Conservation (phyloP, 2,888 invertebrate genomes). For the Carpatolechia fugitivella region DNA sequence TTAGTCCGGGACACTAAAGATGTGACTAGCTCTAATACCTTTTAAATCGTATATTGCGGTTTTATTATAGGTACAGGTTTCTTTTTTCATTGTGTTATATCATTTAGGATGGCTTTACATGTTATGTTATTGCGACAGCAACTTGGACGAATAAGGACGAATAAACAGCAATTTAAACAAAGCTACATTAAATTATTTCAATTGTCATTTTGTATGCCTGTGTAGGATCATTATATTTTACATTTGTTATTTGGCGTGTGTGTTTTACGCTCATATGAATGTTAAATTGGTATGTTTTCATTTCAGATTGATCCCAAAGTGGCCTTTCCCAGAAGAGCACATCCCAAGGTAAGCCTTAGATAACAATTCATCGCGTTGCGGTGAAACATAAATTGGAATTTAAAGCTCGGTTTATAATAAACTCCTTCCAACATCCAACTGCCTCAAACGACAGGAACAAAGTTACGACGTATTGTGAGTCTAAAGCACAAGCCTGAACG, state of each 20-base stretch:
- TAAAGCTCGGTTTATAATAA: conserved; percentile 56
- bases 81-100: too few species aligned
- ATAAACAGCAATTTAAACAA: too few species aligned
- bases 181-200: too few species aligned
- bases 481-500: conserved; percentile 53
- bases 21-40: conserved; percentile 23
- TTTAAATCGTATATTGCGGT: background rate
- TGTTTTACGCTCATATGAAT: conserved; percentile 16
- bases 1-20: conserved; percentile 53
- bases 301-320: conserved; percentile 99
- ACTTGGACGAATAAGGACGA: too few species aligned
- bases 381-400: conserved; percentile 53
- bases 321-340: conserved; percentile 99
- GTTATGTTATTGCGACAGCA: too few species aligned
- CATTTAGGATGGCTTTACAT: too few species aligned
- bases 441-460: conserved; percentile 47
- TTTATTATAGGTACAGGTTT: too few species aligned
- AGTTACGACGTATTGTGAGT: conserved; percentile 60
- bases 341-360: conserved; percentile 93
- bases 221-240: too few species aligned
- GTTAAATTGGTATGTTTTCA: conserved; percentile 39
- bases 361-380: conserved; percentile 40
- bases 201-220: too few species aligned
- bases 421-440: conserved; percentile 56
- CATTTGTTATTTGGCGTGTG: background rate